These are phyloP conservation scores for Luffia ferchaultella DNA, from an alignment of 2,888 invertebrate genomes.

Conservation along the genomic window DNA sequence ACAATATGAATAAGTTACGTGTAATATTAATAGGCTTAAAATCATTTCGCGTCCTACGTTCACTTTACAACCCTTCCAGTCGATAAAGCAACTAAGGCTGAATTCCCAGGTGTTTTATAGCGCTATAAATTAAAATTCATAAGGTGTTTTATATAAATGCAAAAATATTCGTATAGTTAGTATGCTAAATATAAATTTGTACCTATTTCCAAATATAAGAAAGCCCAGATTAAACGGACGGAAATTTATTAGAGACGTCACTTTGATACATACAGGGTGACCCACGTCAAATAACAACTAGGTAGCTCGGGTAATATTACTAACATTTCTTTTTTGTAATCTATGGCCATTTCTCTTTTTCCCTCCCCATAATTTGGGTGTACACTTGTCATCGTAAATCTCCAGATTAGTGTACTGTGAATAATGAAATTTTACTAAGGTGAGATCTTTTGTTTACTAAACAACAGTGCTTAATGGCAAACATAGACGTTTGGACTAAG, in stretches of 20 bases:
- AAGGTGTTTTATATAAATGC: too few relatives aligned
- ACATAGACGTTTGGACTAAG: conserved; percentile 52
- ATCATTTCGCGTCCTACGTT: too few relatives aligned
- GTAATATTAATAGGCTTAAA: too few relatives aligned
- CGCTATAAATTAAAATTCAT: too few relatives aligned
- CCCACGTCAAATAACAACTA: conserved; percentile 45
- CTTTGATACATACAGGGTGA: conserved; percentile 55
- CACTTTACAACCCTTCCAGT: too few relatives aligned
- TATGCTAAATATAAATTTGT: too few relatives aligned
- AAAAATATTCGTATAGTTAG: too few relatives aligned
- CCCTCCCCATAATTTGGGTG: not conserved
- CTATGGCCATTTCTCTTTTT: not conserved
- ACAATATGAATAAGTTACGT: too few relatives aligned
- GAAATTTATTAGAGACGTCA: conserved; percentile 54
- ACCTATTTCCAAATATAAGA: too few relatives aligned
- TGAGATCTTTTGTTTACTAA: conserved; percentile 27
- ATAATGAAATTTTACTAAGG: not conserved
- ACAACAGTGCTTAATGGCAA: conserved; percentile 39
- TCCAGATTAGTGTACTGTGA: not conserved
- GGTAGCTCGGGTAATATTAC: conserved; percentile 18
- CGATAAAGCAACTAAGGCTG: too few relatives aligned
- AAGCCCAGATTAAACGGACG: too few relatives aligned
- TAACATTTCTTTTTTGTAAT: conserved; percentile 15
- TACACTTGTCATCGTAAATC: not conserved
- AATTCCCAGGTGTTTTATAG: too few relatives aligned